Evolutionary conservation across 2,888 invertebrate species (phyloP).

Genomic region (Ceraclea dissimilis): DNA sequence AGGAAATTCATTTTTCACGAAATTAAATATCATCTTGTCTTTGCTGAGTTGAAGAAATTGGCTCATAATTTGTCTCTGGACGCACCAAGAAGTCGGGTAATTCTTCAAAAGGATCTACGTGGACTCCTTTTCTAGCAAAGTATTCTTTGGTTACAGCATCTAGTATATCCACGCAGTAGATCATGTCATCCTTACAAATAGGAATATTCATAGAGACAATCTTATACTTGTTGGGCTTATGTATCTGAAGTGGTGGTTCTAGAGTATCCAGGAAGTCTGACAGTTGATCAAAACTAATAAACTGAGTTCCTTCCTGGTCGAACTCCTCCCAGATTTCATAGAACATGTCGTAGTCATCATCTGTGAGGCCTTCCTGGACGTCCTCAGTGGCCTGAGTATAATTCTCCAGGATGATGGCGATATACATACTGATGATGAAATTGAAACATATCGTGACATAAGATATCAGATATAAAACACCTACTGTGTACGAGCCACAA

Average conservation of each 20-base stretch:
- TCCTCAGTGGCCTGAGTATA: slow-evolving; percentile 98
- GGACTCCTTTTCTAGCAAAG: slow-evolving; percentile 92
- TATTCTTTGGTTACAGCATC: slow-evolving; percentile 98
- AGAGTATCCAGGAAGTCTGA: slow-evolving; percentile 93
- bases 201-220: slow-evolving; percentile 98
- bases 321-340: slow-evolving; percentile 99
- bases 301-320: slow-evolving; percentile 96
- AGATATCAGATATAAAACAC: slow-evolving; percentile 88
- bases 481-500: slow-evolving; percentile 89
- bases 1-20: no score
- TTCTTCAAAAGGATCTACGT: slow-evolving; percentile 86
- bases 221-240: slow-evolving; percentile 97
- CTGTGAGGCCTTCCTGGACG: slow-evolving; percentile 66
- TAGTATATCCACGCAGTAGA: slow-evolving; percentile 96
- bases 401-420: slow-evolving; percentile 98
- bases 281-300: slow-evolving; percentile 88
- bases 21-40: slow-evolving; percentile 68
- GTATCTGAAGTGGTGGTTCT: slow-evolving; percentile 93
- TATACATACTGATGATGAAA: slow-evolving; percentile 99
- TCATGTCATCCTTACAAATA: slow-evolving; percentile 90
- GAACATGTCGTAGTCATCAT: slow-evolving; percentile 99
- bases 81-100: slow-evolving; percentile 53
- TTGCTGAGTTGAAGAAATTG: slow-evolving; percentile 90
- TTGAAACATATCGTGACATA: slow-evolving; percentile 96
- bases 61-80: slow-evolving; percentile 85